Evolutionary conservation across 2,113 vertebrate species (phyloP).

Genomic region (Chauna torquata): DNA sequence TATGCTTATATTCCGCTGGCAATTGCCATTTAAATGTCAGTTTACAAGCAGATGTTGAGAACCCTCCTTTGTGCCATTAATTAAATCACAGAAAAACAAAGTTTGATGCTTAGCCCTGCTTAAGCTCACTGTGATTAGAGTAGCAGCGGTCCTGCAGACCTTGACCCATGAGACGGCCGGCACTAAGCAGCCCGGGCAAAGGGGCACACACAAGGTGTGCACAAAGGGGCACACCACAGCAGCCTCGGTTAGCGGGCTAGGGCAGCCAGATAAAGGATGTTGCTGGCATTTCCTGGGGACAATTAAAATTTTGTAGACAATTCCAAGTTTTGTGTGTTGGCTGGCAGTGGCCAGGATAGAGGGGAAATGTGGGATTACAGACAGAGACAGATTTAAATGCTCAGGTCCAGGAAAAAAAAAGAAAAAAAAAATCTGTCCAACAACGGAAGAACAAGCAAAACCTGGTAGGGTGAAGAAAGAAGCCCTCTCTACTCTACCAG

Average conservation of each 20-base stretch:
- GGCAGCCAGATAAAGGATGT: not conserved
- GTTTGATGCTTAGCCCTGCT: not conserved
- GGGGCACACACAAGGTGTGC: not conserved
- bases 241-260: not conserved
- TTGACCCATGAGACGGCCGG: not conserved
- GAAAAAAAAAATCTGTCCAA: not conserved
- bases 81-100: constrained; percentile 25
- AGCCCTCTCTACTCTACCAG: not conserved
- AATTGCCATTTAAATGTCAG: constrained; percentile 76
- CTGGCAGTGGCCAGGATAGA: not conserved
- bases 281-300: not conserved
- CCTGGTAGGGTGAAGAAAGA: not conserved
- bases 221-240: too few species aligned
- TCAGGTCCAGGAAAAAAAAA: not conserved
- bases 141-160: not conserved
- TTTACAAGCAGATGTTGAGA: constrained; percentile 68
- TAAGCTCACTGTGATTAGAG: not conserved
- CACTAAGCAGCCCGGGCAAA: not conserved
- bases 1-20: constrained; percentile 66
- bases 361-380: not conserved
- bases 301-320: not conserved
- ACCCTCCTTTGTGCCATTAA: not conserved
- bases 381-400: not conserved
- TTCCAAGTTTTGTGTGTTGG: not conserved
- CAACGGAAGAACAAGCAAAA: not conserved